Conservation (phyloP, 1,140 invertebrate species). For the Bombus balteatus region DNA sequence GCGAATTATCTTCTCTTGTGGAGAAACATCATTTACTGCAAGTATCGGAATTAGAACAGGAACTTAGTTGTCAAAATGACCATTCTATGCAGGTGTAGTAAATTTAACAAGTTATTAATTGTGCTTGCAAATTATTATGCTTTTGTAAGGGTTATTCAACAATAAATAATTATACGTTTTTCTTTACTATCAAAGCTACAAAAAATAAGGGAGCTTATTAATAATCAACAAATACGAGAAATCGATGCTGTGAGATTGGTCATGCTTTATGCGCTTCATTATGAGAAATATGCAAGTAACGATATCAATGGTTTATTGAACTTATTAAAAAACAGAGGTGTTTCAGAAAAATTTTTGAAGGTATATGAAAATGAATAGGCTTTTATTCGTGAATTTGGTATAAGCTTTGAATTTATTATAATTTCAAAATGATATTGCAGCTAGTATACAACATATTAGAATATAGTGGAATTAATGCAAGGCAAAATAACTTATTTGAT, state of each 20-base stretch:
- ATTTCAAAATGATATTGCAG: conserved; percentile 73
- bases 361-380: conserved; percentile 58
- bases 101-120: background rate
- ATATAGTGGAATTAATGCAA: conserved; percentile 90
- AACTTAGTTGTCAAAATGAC: conserved; percentile 96
- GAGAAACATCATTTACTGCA: conserved; percentile 91
- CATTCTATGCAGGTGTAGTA: conserved; percentile 90
- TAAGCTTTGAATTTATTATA: background rate
- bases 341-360: conserved; percentile 84
- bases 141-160: background rate
- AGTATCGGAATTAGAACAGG: conserved; percentile 98
- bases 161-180: background rate
- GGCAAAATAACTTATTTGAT: conserved; percentile 92
- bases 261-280: conserved; percentile 96
- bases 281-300: conserved; percentile 94
- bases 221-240: conserved; percentile 88
- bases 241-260: conserved; percentile 94
- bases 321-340: conserved; percentile 87
- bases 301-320: conserved; percentile 90
- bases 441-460: conserved; percentile 89
- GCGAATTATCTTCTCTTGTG: conserved; percentile 95
- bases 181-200: conserved; percentile 76
- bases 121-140: background rate
- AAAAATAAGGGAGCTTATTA: conserved; percentile 89
- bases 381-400: background rate